Conservation (phyloP, 2,113 vertebrate genomes). For the Forbesichthys agassizii region DNA sequence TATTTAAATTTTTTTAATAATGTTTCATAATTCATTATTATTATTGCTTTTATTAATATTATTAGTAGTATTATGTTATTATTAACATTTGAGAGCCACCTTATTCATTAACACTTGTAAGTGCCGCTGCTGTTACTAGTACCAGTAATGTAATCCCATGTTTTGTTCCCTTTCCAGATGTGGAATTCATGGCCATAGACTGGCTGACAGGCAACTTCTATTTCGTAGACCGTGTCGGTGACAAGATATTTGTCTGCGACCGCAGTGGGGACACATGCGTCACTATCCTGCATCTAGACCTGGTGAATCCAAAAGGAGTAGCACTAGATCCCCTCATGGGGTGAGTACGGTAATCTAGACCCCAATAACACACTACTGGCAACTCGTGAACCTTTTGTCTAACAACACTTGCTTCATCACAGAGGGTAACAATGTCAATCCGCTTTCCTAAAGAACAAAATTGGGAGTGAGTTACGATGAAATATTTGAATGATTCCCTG, state of each 20-base stretch:
- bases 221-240: slow-evolving; percentile 86
- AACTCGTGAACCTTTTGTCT: not conserved
- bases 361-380: not conserved
- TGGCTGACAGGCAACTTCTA: slow-evolving; percentile 96
- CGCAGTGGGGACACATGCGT: slow-evolving; percentile 84
- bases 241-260: slow-evolving; percentile 90
- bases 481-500: slow-evolving; percentile 54
- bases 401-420: not conserved
- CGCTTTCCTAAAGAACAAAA: slow-evolving; percentile 38
- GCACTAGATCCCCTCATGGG: slow-evolving; percentile 91
- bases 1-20: too few relatives aligned
- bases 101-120: not conserved
- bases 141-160: not conserved
- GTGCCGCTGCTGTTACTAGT: not conserved
- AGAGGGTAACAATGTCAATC: slow-evolving; percentile 28
- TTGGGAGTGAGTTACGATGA: slow-evolving; percentile 40
- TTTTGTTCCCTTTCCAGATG: slow-evolving; percentile 76
- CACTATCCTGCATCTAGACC: slow-evolving; percentile 89
- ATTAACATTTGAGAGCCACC: too few relatives aligned
- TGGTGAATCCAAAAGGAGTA: slow-evolving; percentile 90
- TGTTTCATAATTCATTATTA: too few relatives aligned
- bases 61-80: too few relatives aligned
- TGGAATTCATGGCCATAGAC: slow-evolving; percentile 91
- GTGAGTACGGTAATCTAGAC: slow-evolving; percentile 76
- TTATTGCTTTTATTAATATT: too few relatives aligned